phyloP scores from a whole-genome alignment of 2,888 invertebrate species.

The Leptogaster cylindrica region DNA sequence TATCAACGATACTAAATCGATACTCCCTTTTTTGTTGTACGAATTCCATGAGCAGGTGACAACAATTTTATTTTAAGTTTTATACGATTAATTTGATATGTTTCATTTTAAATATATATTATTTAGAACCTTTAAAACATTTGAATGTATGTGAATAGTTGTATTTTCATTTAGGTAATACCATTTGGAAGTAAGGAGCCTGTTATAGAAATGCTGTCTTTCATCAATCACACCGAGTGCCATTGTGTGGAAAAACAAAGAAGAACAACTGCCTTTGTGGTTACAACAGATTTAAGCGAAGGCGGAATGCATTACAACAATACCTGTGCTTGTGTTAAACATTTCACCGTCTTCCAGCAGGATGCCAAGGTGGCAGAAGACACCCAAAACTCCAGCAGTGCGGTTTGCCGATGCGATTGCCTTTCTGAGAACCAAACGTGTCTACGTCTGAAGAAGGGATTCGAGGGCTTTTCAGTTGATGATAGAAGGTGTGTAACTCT shows the following conservation, averaged over 20 bases:
- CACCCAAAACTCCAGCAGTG: background rate
- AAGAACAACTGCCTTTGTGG: too few relatives aligned
- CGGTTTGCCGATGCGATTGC: slow-evolving; percentile 70
- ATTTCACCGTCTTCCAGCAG: slow-evolving; percentile 60
- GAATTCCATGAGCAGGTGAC: too few relatives aligned
- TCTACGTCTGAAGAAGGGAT: slow-evolving; percentile 68
- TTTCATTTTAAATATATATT: too few relatives aligned
- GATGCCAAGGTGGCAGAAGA: slow-evolving; percentile 39
- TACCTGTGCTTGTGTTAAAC: slow-evolving; percentile 54
- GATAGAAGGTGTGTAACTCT: slow-evolving; percentile 66
- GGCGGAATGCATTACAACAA: too few relatives aligned
- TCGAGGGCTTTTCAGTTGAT: slow-evolving; percentile 68
- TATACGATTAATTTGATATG: too few relatives aligned
- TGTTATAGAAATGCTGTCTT: slow-evolving; percentile 41
- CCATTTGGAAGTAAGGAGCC: slow-evolving; percentile 49
- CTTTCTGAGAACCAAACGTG: slow-evolving; percentile 68
- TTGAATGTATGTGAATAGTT: background rate
- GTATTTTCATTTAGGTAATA: slow-evolving; percentile 43
- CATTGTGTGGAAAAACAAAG: slow-evolving; percentile 54
- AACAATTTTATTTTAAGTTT: too few relatives aligned
- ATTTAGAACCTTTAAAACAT: too few relatives aligned
- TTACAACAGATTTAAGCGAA: too few relatives aligned
- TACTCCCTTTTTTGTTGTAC: too few relatives aligned
- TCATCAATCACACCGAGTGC: slow-evolving; percentile 59
- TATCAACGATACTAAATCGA: too few relatives aligned